A percentile compares a stretch with the other conserved stretches of the same genome.
phyloP scores from a whole-genome alignment of 2,888 invertebrate genomes.

The Drosophila histrio region DNA sequence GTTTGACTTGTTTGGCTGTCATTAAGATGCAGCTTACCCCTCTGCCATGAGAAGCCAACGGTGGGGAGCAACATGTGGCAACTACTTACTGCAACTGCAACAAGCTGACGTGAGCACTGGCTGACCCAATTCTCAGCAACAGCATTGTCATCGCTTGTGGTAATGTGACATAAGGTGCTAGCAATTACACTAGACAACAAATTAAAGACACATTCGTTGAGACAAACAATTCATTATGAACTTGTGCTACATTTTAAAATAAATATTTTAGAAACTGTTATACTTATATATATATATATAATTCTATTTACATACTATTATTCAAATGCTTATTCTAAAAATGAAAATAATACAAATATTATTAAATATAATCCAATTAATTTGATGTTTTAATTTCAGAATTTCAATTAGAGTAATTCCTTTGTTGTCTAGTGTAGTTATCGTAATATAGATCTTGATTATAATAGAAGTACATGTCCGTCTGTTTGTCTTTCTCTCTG shows the following conservation, averaged over 20 bases:
- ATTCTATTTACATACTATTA: no score
- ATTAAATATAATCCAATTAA: not conserved
- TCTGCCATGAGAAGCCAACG: not conserved
- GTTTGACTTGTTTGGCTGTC: conserved; percentile 52
- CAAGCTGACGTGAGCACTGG: conserved; percentile 65
- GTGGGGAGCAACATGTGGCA: conserved; percentile 50
- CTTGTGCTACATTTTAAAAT: no score
- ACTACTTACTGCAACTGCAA: conserved; percentile 45
- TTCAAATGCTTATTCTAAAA: no score
- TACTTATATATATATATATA: no score
- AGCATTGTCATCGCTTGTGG: conserved; percentile 61
- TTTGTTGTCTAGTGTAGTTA: conserved; percentile 19
- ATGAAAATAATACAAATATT: not conserved
- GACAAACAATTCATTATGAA: no score
- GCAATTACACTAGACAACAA: conserved; percentile 65
- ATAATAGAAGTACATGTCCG: conserved; percentile 32
- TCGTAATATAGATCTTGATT: not conserved
- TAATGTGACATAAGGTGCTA: conserved; percentile 77
- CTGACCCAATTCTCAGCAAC: conserved; percentile 59
- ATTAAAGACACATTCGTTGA: not conserved
- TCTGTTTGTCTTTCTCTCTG: conserved; percentile 9
- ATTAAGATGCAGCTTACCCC: conserved; percentile 65
- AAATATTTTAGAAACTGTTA: no score
- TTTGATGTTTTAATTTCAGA: no score
- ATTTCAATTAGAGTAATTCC: no score